Percentiles rank a stretch among this genome's conserved stretches.
Evolutionary conservation across 1,140 invertebrate species (phyloP).

Genomic region (Pseudomyrmex sp.): DNA sequence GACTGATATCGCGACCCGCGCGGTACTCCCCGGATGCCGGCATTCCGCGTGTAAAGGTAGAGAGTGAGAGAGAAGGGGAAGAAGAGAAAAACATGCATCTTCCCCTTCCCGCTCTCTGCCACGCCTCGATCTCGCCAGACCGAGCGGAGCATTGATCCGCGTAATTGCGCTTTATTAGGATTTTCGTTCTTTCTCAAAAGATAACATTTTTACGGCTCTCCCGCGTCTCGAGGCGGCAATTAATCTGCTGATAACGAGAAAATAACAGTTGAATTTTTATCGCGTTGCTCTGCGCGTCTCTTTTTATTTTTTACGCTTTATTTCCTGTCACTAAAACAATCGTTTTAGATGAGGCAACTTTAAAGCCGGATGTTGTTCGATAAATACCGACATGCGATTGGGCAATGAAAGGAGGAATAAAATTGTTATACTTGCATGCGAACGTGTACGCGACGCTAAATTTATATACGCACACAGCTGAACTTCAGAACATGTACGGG

Average conservation of each 20-base stretch:
- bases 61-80: too few relatives aligned
- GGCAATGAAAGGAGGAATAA: background rate
- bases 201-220: background rate
- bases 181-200: slow-evolving; percentile 13
- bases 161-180: slow-evolving; percentile 8
- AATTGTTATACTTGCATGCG: background rate
- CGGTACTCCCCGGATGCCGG: slow-evolving; percentile 46
- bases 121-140: slow-evolving; percentile 36
- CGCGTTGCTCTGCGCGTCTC: too few relatives aligned
- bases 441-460: background rate
- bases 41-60: background rate
- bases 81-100: too few relatives aligned
- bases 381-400: too few relatives aligned
- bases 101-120: background rate
- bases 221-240: background rate
- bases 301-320: background rate
- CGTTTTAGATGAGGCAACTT: background rate
- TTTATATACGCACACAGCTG: background rate
- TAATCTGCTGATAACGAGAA: background rate
- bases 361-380: background rate
- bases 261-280: too few relatives aligned
- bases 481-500: background rate
- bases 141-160: slow-evolving; percentile 35
- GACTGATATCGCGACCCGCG: slow-evolving; percentile 57
- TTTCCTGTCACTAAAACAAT: background rate